These are phyloP conservation scores for Turritopsis dohrnii DNA, from an alignment of 30 jellyfish, hydroid and myxozoan genomes.

Conservation along the genomic window DNA sequence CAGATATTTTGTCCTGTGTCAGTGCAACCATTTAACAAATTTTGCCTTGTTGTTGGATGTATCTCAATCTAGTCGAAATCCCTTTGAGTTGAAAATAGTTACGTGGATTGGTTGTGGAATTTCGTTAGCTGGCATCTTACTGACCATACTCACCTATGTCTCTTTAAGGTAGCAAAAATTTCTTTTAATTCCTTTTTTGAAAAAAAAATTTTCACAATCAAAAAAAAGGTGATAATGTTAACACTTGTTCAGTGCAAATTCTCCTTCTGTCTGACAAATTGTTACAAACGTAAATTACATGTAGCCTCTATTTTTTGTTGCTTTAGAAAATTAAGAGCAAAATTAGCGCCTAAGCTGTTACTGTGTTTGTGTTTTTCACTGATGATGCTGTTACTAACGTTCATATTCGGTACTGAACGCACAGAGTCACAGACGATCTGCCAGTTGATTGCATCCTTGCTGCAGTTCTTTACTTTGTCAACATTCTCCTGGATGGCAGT, in stretches of 20 bases:
- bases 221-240: too few species aligned
- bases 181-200: not conserved
- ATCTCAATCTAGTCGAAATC: slow-evolving; percentile 22
- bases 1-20: slow-evolving; percentile 6
- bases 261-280: not conserved
- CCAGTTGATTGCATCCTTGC: slow-evolving; percentile 9
- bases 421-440: not conserved
- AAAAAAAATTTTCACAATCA: too few species aligned
- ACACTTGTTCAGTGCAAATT: too few species aligned
- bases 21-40: slow-evolving; percentile 42
- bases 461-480: slow-evolving; percentile 20
- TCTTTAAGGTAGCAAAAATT: slow-evolving; percentile 17
- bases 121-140: slow-evolving; percentile 35
- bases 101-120: slow-evolving; percentile 51
- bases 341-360: slow-evolving; percentile 20
- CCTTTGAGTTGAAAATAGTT: slow-evolving; percentile 26
- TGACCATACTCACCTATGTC: slow-evolving; percentile 24
- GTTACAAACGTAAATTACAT: not conserved
- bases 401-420: slow-evolving; percentile 17
- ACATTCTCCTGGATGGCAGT: slow-evolving; percentile 32
- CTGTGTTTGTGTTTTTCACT: slow-evolving; percentile 16
- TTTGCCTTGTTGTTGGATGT: slow-evolving; percentile 45
- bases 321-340: slow-evolving; percentile 14
- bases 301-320: not conserved
- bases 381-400: slow-evolving; percentile 18